A percentile compares a stretch with the other conserved stretches of the same genome.
Evolutionary conservation across 2,888 invertebrate species (phyloP).

Genomic region (Monoplex corrugatus): DNA sequence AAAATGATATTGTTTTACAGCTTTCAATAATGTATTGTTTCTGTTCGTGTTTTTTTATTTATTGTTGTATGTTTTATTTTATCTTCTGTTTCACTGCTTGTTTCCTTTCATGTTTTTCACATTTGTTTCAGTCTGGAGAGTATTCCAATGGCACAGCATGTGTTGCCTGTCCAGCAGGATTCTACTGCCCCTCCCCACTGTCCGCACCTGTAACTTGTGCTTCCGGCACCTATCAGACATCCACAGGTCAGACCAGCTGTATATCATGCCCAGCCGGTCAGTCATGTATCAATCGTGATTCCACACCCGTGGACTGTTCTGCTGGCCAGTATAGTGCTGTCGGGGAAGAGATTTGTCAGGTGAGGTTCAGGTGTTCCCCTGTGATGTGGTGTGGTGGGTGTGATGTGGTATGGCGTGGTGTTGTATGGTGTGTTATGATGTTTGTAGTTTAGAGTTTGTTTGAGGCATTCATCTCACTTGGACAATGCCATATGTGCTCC

Average conservation of each 20-base stretch:
- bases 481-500: too few species aligned
- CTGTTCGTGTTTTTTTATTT: too few species aligned
- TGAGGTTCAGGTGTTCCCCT: too few species aligned
- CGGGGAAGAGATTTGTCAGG: slow-evolving; percentile 71
- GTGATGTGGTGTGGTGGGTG: too few species aligned
- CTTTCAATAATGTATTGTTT: too few species aligned
- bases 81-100: background rate
- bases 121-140: slow-evolving; percentile 70
- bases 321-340: slow-evolving; percentile 74
- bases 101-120: background rate
- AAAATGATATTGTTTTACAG: too few species aligned
- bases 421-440: too few species aligned
- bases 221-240: slow-evolving; percentile 74
- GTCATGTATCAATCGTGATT: slow-evolving; percentile 66
- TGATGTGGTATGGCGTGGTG: too few species aligned
- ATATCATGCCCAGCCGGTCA: slow-evolving; percentile 74
- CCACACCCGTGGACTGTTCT: slow-evolving; percentile 68
- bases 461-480: too few species aligned
- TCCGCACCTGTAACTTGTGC: slow-evolving; percentile 70
- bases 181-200: slow-evolving; percentile 72
- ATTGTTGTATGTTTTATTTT: too few species aligned
- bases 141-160: slow-evolving; percentile 75
- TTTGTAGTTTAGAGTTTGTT: too few species aligned
- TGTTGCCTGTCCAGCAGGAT: slow-evolving; percentile 73
- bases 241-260: slow-evolving; percentile 73